Base-by-base conservation (phyloP, 1,140 invertebrate species). In the Pristionchus pacificus region DNA sequence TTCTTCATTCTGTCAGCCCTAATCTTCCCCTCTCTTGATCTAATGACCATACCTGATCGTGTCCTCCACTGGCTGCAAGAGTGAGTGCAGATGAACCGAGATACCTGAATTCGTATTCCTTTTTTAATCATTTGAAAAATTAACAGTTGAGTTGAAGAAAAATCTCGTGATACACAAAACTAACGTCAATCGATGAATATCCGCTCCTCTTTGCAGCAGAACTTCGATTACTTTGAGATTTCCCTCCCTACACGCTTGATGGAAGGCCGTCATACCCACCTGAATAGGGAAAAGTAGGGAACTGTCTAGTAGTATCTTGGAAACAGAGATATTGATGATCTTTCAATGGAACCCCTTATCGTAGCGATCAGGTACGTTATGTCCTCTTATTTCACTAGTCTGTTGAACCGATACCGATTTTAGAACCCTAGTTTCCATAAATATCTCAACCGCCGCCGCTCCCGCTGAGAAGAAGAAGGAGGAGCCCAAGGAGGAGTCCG, bases 401-500 rank as follows among this genome's bases (percentile, higher is more conserved):
- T n/a, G n/a, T n/a, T n/a, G n/a, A n/a, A n/a, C n/a, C n/a, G n/a
- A n/a, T n/a, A n/a, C n/a, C n/a, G n/a, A n/a, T n/a, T n/a, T n/a
- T n/a, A n/a, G n/a, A n/a, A n/a, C n/a, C n/a, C n/a, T n/a, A n/a
- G n/a, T n/a, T n/a, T n/a, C n/a, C n/a, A n/a, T n/a, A n/a, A n/a
- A n/a, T n/a, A n/a, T n/a, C 77, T 79, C 71, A 55, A 71, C 78
- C 32, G 77, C 77, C 27, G 68, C 25, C 31, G 80, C 69, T 32
- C 74, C 78, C 15, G 72, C 71, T 61, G 66, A 62, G 60, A 82
- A 79, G 72, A 82, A 79, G 70, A 78, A 81, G 71, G 79, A 81
- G 61, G 81, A 80, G 70, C 63, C 65, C 19, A 83, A 81, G 67
- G 79, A 81, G 55, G 80, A 83, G 62, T 74, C 67, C 38, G 80